Evolutionary conservation across 2,888 invertebrate species (phyloP).

Genomic region (Cylloceria caligata): DNA sequence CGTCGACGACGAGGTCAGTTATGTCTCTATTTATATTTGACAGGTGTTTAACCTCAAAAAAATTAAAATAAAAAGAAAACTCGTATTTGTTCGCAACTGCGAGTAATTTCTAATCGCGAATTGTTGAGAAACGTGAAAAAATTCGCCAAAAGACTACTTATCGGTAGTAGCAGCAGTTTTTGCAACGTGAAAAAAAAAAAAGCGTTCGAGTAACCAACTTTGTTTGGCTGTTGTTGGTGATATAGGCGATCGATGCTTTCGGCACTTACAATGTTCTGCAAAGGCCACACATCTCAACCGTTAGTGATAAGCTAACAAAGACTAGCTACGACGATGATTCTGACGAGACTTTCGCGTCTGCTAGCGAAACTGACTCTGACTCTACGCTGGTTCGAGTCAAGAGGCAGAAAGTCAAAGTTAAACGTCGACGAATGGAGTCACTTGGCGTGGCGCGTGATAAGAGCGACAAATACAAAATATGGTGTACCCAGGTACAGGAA

Average conservation of each 20-base stretch:
- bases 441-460: slow-evolving; percentile 84
- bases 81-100: neutral
- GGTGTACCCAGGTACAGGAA: slow-evolving; percentile 90
- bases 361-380: slow-evolving; percentile 87
- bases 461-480: slow-evolving; percentile 91
- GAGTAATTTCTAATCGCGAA: neutral
- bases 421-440: slow-evolving; percentile 82
- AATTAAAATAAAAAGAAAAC: neutral
- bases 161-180: too few relatives aligned
- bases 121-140: neutral
- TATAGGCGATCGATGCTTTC: slow-evolving; percentile 79
- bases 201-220: neutral
- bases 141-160: slow-evolving; percentile 40
- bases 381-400: slow-evolving; percentile 85
- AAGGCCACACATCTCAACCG: slow-evolving; percentile 76
- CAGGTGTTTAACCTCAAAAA: slow-evolving; percentile 73
- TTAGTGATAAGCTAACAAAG: slow-evolving; percentile 78
- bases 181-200: too few relatives aligned
- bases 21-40: slow-evolving; percentile 68
- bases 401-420: slow-evolving; percentile 85
- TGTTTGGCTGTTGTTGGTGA: neutral
- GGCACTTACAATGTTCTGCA: slow-evolving; percentile 81
- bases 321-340: slow-evolving; percentile 88
- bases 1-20: slow-evolving; percentile 89
- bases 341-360: slow-evolving; percentile 86